Evolutionary conservation across 2,797 vertebrate genomes (phyloP).

Genomic region (Tiaroga cobitis): DNA sequence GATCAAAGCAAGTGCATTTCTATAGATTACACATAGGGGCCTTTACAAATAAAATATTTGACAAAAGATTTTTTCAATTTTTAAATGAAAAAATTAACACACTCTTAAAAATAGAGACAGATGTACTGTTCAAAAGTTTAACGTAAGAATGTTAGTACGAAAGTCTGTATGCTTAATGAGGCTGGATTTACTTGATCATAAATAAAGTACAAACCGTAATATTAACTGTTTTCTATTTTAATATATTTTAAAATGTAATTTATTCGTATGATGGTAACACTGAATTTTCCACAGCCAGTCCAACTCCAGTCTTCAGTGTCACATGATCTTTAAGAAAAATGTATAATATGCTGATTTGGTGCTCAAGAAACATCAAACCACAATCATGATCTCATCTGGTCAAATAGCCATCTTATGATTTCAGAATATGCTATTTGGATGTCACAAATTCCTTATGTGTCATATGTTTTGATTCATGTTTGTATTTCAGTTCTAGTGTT

Average conservation of each 20-base stretch:
- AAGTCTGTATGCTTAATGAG: neutral
- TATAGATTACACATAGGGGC: neutral
- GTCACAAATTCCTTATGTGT: neutral
- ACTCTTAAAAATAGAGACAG: neutral
- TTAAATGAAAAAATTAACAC: neutral
- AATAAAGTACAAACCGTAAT: neutral
- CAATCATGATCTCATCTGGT: conserved; percentile 7
- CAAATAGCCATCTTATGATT: neutral
- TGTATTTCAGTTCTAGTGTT: too few relatives aligned
- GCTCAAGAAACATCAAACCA: neutral
- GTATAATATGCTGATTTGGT: neutral
- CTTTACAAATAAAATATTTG: neutral
- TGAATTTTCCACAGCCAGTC: neutral
- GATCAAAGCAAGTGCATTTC: neutral
- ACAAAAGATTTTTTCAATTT: neutral
- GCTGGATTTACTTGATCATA: neutral
- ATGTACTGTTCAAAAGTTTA: neutral
- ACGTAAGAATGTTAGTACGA: neutral
- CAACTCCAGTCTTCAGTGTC: neutral
- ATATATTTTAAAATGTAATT: neutral
- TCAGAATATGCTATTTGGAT: neutral
- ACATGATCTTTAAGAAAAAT: neutral
- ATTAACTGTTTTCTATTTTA: neutral
- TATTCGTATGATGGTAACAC: neutral
- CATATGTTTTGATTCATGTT: too few relatives aligned